A percentile compares a stretch with the other conserved stretches of the same genome.
These are phyloP conservation scores for Pissodes strobi DNA, from an alignment of 1,140 invertebrate genomes.

Conservation along the genomic window DNA sequence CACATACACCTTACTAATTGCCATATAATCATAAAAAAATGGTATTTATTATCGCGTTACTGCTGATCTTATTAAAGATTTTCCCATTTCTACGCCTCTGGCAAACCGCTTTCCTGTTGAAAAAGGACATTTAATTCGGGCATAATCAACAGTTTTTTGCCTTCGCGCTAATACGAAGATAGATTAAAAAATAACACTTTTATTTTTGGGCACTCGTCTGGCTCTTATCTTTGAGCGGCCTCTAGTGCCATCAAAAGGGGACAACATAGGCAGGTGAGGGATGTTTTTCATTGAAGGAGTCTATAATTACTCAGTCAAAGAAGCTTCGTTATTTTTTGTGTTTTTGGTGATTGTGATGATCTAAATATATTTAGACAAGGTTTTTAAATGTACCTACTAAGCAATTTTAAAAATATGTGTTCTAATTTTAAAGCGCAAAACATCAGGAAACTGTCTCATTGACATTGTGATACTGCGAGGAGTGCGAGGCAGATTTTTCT, in stretches of 20 bases:
- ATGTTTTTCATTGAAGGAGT: not conserved
- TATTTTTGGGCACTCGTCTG: conserved; percentile 18
- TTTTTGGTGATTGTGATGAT: too few species aligned
- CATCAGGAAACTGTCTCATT: too few species aligned
- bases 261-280: conserved; percentile 3
- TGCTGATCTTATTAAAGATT: not conserved
- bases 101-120: not conserved
- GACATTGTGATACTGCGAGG: too few species aligned
- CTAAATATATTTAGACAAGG: too few species aligned
- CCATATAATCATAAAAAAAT: too few species aligned
- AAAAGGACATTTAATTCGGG: conserved; percentile 28
- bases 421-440: too few species aligned
- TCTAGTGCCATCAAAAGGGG: not conserved
- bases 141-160: conserved; percentile 31
- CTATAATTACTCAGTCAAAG: not conserved
- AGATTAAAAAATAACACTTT: conserved; percentile 36
- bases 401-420: too few species aligned
- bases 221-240: conserved; percentile 16
- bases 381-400: too few species aligned
- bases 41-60: too few species aligned
- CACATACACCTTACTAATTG: too few species aligned
- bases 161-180: conserved; percentile 21
- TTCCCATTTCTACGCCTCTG: conserved; percentile 1
- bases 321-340: too few species aligned
- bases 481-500: too few species aligned